Conservation (phyloP, 2,113 vertebrate genomes). For the Aphyosemion australe region DNA sequence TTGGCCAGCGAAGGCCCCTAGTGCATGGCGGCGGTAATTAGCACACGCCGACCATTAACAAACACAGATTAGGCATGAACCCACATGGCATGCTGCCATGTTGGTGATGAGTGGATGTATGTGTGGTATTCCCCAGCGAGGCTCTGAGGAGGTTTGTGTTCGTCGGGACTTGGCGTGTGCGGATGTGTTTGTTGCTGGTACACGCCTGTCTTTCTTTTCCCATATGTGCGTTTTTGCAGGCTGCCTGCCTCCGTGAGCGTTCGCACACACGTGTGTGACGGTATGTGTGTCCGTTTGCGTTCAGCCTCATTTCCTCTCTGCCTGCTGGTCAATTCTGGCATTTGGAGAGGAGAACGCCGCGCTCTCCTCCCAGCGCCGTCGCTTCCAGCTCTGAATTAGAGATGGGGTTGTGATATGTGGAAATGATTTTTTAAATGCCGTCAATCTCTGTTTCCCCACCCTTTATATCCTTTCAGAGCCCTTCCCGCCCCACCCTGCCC, state of each 20-base stretch:
- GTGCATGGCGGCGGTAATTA: constrained; percentile 91
- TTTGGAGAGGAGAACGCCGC: constrained; percentile 66
- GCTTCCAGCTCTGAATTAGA: constrained; percentile 71
- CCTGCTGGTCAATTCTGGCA: constrained; percentile 76
- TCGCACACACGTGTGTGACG: not conserved
- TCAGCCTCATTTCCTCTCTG: constrained; percentile 73
- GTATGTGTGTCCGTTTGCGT: constrained; percentile 49
- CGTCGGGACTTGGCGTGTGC: constrained; percentile 56
- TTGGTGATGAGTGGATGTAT: constrained; percentile 53
- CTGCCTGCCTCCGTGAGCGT: constrained; percentile 27
- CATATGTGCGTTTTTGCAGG: constrained; percentile 33
- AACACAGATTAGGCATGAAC: constrained; percentile 86
- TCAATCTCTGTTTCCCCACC: constrained; percentile 58
- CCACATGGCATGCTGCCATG: constrained; percentile 89
- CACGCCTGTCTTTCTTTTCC: constrained; percentile 8
- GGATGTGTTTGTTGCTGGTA: constrained; percentile 43
- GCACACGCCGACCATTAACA: constrained; percentile 97
- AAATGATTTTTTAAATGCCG: constrained; percentile 73
- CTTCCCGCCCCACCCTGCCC: constrained; percentile 18
- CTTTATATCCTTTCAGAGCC: constrained; percentile 14
- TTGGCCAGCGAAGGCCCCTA: constrained; percentile 72
- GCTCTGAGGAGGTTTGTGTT: constrained; percentile 47
- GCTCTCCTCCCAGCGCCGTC: constrained; percentile 60
- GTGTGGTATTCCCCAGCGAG: constrained; percentile 57
- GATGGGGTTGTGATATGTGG: constrained; percentile 74